Evolutionary conservation across 2,888 invertebrate species (phyloP), one percentile per base, ranked within the genome.

Genomic region (Eumerus sabulonum): DNA sequence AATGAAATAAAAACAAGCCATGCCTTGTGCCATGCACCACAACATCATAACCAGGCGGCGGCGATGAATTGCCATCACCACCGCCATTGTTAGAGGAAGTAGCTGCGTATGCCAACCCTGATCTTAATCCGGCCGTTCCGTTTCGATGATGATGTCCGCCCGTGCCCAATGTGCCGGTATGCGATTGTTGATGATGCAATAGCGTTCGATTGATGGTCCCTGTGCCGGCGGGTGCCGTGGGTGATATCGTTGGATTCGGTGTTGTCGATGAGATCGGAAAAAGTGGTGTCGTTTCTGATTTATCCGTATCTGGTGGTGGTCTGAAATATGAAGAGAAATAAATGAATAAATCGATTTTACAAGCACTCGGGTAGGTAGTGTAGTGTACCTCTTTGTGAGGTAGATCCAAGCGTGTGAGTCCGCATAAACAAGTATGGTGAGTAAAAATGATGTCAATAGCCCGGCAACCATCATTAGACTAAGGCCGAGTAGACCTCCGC

Each of bases 381-480:
- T 4, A 7, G 9, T 56, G 7, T 9, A 97, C 97, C 95, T 95
- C 88, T 96, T 96, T 86, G 95, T 94, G 83, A 98, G 95, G 88
- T 98, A 97, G 86, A 98, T 97, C 98, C 98, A 98, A 27, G 97
- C 97, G 87, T 98, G 97, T 7, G 97, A 98, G 87, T 98, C 97
- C 68, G 98, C 94, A 91, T 97, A 95, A 56, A 98, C 97, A 47
- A 98, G 92, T 63, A 97, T 93, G 0, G 98, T 97, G 88, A 98
- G 94, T 84, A 97, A 91, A 83, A 98, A 92, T 18, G 98, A 97
- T 59, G 97, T 95, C 27, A 94, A 91, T 36, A 96, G 91, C 16
- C 96, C 94, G n/a, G 97, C 96, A 62, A 95, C 90, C 88, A 98
- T 91, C 92, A 98, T 95, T 70, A 98, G 92, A 12, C 94, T 94